These are phyloP conservation scores for Anodontia alba DNA, from an alignment of 2,888 invertebrate species.

Conservation along the genomic window DNA sequence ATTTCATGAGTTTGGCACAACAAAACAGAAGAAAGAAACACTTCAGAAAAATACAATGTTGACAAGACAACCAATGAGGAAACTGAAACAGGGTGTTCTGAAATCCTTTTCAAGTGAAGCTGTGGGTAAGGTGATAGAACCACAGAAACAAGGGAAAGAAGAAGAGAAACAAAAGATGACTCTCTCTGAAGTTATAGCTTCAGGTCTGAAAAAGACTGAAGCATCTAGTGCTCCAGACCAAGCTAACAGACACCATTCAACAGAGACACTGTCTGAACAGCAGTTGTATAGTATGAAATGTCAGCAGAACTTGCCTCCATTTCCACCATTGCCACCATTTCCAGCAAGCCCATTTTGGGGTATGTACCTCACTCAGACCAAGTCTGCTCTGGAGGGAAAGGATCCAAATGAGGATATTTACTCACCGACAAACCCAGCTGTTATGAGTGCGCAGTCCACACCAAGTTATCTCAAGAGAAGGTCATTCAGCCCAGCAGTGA, in stretches of 20 bases:
- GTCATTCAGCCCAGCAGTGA: neutral
- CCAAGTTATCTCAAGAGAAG: neutral
- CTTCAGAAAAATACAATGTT: neutral
- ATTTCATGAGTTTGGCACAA: neutral
- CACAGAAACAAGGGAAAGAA: neutral
- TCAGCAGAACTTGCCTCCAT: conserved; percentile 20
- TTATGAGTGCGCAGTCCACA: neutral
- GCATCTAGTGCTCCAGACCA: neutral
- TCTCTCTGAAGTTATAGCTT: conserved; percentile 28
- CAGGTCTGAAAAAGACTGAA: neutral
- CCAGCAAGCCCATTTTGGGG: conserved; percentile 58
- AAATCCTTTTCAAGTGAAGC: neutral
- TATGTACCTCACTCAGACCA: conserved; percentile 36
- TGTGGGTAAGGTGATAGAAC: neutral
- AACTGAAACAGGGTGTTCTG: conserved; percentile 5
- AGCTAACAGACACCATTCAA: neutral
- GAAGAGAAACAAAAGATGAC: conserved; percentile 8
- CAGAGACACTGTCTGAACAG: neutral
- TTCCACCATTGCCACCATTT: conserved; percentile 49
- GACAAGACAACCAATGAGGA: conserved; percentile 23
- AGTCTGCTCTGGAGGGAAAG: conserved; percentile 30
- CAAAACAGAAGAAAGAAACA: neutral
- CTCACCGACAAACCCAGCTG: neutral
- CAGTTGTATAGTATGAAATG: neutral
- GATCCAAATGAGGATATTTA: conserved; percentile 8